These are phyloP conservation scores for Electrona antarctica DNA, from an alignment of 2,113 vertebrate genomes.

Conservation along the genomic window DNA sequence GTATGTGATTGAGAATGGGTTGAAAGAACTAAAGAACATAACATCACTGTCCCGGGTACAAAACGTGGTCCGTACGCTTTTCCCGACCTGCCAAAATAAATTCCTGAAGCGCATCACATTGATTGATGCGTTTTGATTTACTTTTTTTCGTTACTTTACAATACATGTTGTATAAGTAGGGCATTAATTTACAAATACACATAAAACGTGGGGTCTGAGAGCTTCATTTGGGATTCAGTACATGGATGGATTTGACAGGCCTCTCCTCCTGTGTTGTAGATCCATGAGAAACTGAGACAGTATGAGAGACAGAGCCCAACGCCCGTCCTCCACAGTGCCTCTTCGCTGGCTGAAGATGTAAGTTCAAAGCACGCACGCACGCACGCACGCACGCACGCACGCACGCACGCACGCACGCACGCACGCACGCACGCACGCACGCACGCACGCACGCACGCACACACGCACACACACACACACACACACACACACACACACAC, in stretches of 20 bases:
- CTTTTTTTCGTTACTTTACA: too few species aligned
- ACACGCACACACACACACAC: neutral
- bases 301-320: constrained; percentile 92
- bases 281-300: constrained; percentile 93
- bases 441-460: neutral
- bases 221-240: constrained; percentile 35
- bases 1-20: too few species aligned
- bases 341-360: constrained; percentile 91
- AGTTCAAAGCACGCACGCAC: constrained; percentile 61
- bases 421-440: constrained; percentile 12
- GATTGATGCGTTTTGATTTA: too few species aligned
- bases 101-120: too few species aligned
- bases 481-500: neutral
- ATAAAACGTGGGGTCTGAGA: too few species aligned
- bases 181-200: too few species aligned
- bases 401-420: constrained; percentile 19
- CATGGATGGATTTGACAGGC: neutral
- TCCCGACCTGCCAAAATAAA: too few species aligned
- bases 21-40: too few species aligned
- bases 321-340: constrained; percentile 89
- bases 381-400: constrained; percentile 24
- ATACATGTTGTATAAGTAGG: too few species aligned
- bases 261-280: constrained; percentile 77
- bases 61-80: too few species aligned
- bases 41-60: too few species aligned